Percentiles rank a stretch among this genome's conserved stretches.
Evolutionary conservation across 2,797 vertebrate genomes (phyloP).

Genomic region (Sorex maritimensis): DNA sequence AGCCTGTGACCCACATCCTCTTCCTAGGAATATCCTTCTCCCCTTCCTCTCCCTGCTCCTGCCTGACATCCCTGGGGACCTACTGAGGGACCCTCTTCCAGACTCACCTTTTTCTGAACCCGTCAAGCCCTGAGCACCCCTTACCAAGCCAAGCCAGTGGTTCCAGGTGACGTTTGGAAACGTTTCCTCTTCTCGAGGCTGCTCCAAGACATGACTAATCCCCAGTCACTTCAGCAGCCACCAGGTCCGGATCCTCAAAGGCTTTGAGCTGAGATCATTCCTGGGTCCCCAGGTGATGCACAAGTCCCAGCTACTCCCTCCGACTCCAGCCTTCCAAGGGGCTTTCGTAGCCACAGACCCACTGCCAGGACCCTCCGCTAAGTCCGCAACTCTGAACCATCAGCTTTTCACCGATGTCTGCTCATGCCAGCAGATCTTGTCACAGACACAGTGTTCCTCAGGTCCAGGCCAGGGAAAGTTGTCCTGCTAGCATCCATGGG

Average conservation of each 20-base stretch:
- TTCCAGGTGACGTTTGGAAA: background rate
- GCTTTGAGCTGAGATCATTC: background rate
- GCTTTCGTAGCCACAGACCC: background rate
- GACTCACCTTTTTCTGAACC: background rate
- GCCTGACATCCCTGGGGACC: slow-evolving; percentile 47
- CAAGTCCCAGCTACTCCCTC: background rate
- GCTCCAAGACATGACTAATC: background rate
- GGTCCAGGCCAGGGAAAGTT: background rate
- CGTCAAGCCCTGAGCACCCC: background rate
- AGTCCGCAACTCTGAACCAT: background rate
- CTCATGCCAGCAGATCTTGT: background rate
- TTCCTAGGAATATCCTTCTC: slow-evolving; percentile 19
- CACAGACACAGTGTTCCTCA: background rate
- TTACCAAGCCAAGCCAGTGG: background rate
- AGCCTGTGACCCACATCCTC: background rate
- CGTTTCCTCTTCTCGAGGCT: background rate
- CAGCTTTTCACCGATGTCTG: background rate
- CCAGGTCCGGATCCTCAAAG: background rate
- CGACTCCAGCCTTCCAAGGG: background rate
- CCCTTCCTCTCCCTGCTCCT: background rate
- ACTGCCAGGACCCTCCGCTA: background rate
- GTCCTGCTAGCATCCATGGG: background rate
- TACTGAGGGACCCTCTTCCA: background rate
- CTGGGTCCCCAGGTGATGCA: background rate
- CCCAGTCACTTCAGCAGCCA: background rate